Evolutionary conservation across 2,888 invertebrate species (phyloP).

Genomic region (Ommatoiulus sabulosus): DNA sequence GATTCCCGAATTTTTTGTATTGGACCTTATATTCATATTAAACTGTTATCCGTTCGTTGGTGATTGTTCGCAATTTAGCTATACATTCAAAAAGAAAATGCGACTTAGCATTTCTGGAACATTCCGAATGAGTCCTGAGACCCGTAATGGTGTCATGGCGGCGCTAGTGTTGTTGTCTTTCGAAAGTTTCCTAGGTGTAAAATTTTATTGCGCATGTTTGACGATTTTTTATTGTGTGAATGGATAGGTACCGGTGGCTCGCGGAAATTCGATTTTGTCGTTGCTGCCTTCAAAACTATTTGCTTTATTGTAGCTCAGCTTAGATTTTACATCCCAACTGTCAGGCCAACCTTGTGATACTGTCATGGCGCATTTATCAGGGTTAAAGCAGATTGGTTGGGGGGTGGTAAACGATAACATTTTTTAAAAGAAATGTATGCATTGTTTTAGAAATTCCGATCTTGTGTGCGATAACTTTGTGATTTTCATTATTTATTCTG

Average conservation of each 20-base stretch:
- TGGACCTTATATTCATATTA: not conserved
- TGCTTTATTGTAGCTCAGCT: not conserved
- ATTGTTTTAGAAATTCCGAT: not conserved
- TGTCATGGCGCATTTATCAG: constrained; percentile 40
- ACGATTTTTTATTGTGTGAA: not conserved
- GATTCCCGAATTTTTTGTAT: not conserved
- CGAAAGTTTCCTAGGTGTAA: constrained; percentile 25
- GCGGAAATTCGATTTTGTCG: not conserved
- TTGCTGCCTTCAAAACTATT: not conserved
- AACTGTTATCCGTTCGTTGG: not conserved
- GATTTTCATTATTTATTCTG: not conserved
- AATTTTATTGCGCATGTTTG: not conserved
- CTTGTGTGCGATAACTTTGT: not conserved
- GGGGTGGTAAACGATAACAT: not conserved
- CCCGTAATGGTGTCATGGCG: constrained; percentile 25
- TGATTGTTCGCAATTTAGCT: not conserved
- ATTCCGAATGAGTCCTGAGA: not conserved
- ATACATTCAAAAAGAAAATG: not conserved
- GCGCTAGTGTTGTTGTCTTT: constrained; percentile 34
- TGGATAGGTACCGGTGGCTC: not conserved
- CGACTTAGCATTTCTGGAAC: not conserved
- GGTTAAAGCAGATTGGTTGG: not conserved
- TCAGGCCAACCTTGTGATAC: not conserved
- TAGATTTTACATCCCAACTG: not conserved
- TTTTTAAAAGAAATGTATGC: not conserved